Conservation (phyloP, 2,113 vertebrate genomes). For the Mobula birostris region DNA sequence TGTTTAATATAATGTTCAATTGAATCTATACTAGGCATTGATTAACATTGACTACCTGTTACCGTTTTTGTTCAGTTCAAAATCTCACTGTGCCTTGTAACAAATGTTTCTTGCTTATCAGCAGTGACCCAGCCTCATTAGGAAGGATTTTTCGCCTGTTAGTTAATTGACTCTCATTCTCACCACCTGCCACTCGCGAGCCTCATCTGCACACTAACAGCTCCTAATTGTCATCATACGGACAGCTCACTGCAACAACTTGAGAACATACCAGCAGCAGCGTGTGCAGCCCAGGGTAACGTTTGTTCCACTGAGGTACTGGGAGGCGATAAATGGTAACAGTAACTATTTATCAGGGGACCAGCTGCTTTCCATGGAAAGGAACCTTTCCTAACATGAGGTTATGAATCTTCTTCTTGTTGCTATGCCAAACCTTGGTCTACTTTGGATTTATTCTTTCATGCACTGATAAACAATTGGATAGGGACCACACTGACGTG, state of each 20-base stretch:
- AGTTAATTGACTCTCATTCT: slow-evolving; percentile 62
- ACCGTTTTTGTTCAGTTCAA: slow-evolving; percentile 45
- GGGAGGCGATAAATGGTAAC: slow-evolving; percentile 40
- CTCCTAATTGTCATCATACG: slow-evolving; percentile 63
- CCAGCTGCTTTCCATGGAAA: slow-evolving; percentile 53
- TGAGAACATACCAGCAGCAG: slow-evolving; percentile 61
- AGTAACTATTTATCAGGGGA: slow-evolving; percentile 52
- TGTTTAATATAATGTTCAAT: slow-evolving; percentile 2
- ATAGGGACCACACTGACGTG: neutral
- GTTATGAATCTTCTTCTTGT: slow-evolving; percentile 42
- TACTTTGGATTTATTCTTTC: slow-evolving; percentile 8
- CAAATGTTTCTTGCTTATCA: slow-evolving; percentile 52
- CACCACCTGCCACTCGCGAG: slow-evolving; percentile 60
- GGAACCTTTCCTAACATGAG: slow-evolving; percentile 43
- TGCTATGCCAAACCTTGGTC: slow-evolving; percentile 22
- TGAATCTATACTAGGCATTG: neutral
- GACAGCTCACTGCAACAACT: slow-evolving; percentile 54
- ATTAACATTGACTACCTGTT: slow-evolving; percentile 51
- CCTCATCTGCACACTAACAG: slow-evolving; percentile 64
- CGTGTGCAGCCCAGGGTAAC: slow-evolving; percentile 42
- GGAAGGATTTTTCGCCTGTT: slow-evolving; percentile 58
- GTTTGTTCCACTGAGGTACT: slow-evolving; percentile 42
- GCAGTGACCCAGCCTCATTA: slow-evolving; percentile 68
- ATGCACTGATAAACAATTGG: neutral
- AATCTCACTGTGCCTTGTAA: slow-evolving; percentile 48